Conservation (phyloP, 37 sponge, comb jelly and placozoan species). For the Spongilla lacustris region DNA sequence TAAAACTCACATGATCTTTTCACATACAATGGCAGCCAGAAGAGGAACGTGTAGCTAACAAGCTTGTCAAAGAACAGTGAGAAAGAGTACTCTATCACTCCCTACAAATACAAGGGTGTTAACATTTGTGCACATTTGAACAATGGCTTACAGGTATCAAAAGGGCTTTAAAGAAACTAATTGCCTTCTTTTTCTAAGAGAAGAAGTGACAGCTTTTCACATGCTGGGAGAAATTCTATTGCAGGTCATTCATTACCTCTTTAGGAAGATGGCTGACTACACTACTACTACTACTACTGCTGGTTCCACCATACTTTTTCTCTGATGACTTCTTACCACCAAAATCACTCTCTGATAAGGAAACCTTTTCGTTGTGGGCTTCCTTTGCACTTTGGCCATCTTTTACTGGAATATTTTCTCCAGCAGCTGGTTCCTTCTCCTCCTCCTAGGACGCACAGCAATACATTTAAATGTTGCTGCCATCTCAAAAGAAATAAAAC, state of each 20-base stretch:
- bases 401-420: neutral
- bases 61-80: constrained; percentile 82
- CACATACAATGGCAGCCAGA: constrained; percentile 87
- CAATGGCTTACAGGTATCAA: constrained; percentile 65
- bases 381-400: neutral
- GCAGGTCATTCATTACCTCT: neutral
- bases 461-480: neutral
- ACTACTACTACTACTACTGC: neutral
- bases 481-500: too few relatives aligned
- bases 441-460: neutral
- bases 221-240: too few relatives aligned
- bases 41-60: constrained; percentile 86
- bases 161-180: constrained; percentile 68
- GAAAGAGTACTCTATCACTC: constrained; percentile 72
- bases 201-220: neutral
- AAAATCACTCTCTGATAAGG: neutral
- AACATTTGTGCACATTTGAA: neutral
- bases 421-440: neutral
- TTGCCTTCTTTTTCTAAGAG: constrained; percentile 19
- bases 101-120: constrained; percentile 1
- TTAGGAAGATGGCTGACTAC: neutral
- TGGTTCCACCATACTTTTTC: neutral
- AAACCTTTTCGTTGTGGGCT: neutral
- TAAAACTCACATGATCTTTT: constrained; percentile 6
- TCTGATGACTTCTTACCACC: neutral